A percentile compares a stretch with the other conserved stretches of the same genome.
Conservation (phyloP, 2,888 invertebrate species). For the Chironomus riparius region DNA sequence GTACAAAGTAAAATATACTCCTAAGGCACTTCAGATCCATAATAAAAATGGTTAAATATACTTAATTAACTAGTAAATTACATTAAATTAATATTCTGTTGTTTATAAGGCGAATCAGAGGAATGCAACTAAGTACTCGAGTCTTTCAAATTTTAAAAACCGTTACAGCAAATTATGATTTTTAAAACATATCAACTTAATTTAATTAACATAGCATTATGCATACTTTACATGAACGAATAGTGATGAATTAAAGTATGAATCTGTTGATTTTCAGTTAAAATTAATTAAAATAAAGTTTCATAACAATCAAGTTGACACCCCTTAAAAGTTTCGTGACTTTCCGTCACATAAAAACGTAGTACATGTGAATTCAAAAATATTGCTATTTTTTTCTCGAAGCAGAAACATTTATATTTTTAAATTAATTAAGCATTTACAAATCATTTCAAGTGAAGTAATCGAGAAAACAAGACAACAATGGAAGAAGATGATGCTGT, state of each 20-base stretch:
- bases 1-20: neutral
- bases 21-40: constrained; percentile 14
- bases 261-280: too few relatives aligned
- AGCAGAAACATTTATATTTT: neutral
- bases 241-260: too few relatives aligned
- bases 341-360: too few relatives aligned
- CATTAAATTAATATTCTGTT: neutral
- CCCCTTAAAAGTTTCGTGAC: neutral
- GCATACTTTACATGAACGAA: too few relatives aligned
- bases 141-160: neutral
- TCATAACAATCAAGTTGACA: too few relatives aligned
- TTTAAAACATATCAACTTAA: neutral
- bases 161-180: neutral
- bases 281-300: too few relatives aligned
- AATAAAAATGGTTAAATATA: neutral
- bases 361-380: too few relatives aligned
- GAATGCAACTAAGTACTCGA: too few relatives aligned
- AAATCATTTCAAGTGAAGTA: neutral
- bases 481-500: constrained; percentile 21
- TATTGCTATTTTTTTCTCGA: neutral
- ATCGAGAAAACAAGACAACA: neutral
- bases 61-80: neutral
- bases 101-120: too few relatives aligned
- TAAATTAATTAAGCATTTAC: neutral
- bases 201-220: neutral